Conservation (phyloP, 2,797 vertebrate species). For the Dromococcyx pavoninus region DNA sequence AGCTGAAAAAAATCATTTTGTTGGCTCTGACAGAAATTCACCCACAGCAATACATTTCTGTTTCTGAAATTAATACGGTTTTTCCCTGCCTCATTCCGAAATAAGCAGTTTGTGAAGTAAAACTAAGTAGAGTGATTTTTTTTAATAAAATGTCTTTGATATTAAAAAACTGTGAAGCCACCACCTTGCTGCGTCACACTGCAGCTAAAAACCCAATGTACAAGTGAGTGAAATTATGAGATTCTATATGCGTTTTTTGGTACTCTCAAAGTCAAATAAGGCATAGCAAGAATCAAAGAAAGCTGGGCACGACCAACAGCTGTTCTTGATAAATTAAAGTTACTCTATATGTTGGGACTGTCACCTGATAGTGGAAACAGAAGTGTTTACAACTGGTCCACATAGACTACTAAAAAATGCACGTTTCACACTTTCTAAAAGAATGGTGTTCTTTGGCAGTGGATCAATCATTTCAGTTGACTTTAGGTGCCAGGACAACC, state of each 20-base stretch:
- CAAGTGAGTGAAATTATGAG: background rate
- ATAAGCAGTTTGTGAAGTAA: background rate
- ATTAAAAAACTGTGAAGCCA: conserved; percentile 4
- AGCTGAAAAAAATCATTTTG: conserved; percentile 31
- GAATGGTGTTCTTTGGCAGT: conserved; percentile 10
- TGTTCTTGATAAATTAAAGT: conserved; percentile 35
- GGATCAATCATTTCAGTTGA: conserved; percentile 22
- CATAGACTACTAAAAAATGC: background rate
- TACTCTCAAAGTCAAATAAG: conserved; percentile 46
- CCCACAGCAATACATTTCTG: background rate
- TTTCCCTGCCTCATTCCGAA: background rate
- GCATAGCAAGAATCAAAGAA: conserved; percentile 10
- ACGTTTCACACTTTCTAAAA: conserved; percentile 16
- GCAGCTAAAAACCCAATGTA: conserved; percentile 23
- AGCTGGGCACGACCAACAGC: background rate
- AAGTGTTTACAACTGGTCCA: conserved; percentile 12
- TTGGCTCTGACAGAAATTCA: conserved; percentile 22
- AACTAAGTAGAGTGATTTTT: background rate
- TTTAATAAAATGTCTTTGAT: background rate
- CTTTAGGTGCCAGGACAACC: conserved; percentile 32
- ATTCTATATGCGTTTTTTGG: background rate
- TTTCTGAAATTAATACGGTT: conserved; percentile 26
- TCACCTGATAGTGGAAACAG: conserved; percentile 34
- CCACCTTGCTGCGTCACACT: background rate
- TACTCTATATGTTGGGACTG: background rate